Conservation (phyloP, 2,888 invertebrate genomes). For the Caenorhabditis sinica region DNA sequence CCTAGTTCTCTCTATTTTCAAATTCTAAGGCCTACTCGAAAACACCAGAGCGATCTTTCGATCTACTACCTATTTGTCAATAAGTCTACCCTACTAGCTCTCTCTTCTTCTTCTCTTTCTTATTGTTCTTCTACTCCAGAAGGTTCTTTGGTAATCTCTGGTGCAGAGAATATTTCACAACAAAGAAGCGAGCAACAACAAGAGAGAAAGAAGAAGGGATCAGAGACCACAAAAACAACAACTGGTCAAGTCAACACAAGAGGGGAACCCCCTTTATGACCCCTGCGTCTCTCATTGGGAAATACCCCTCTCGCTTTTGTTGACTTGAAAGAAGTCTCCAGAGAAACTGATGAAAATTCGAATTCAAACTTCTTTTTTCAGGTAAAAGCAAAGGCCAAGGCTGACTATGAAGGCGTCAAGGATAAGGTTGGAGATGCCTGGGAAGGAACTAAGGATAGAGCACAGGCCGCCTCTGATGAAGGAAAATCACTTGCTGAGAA, state of each 20-base stretch:
- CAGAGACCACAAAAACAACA: slow-evolving; percentile 27
- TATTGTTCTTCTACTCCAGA: background rate
- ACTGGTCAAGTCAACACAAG: background rate
- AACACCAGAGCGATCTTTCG: background rate
- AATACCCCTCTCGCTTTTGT: slow-evolving; percentile 9
- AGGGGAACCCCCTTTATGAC: slow-evolving; percentile 10
- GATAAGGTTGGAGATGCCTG: slow-evolving; percentile 14
- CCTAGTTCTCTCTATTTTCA: background rate
- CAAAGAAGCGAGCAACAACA: no score
- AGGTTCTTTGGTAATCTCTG: slow-evolving; percentile 13
- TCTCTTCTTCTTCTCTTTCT: slow-evolving; percentile 5
- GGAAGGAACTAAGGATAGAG: slow-evolving; percentile 24
- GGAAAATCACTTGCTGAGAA: slow-evolving; percentile 1
- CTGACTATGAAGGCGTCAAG: slow-evolving; percentile 8
- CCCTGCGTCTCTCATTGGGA: slow-evolving; percentile 22
- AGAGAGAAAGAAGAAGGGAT: background rate
- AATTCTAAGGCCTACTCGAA: background rate
- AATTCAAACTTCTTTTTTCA: background rate
- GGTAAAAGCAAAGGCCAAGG: background rate
- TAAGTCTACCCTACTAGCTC: background rate
- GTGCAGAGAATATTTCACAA: no score
- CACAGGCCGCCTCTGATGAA: slow-evolving; percentile 3
- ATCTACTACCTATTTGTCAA: slow-evolving; percentile 12
- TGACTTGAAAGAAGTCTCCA: background rate
- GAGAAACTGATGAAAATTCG: background rate